phyloP scores from a whole-genome alignment of 1,140 invertebrate genomes.

The Drosophila yakuba region DNA sequence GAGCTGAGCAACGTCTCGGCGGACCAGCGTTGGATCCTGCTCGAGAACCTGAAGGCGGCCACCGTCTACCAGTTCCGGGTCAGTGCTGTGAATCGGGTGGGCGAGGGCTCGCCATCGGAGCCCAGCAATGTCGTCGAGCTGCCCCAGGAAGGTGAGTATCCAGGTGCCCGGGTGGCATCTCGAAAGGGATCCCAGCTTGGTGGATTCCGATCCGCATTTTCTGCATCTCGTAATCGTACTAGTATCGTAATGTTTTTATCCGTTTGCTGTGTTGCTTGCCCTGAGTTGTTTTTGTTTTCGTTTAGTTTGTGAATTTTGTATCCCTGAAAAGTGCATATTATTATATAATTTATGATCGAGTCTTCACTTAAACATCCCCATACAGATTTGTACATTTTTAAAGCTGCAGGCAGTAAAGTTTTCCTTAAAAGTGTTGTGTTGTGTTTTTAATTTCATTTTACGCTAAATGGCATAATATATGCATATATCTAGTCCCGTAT shows the following conservation, averaged over 20 bases:
- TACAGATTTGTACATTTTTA: background rate
- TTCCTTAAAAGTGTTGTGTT: background rate
- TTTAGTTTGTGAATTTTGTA: conserved; percentile 8
- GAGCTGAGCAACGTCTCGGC: conserved; percentile 94
- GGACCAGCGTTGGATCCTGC: conserved; percentile 90
- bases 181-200: background rate
- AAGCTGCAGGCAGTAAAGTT: background rate
- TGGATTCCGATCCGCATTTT: conserved; percentile 2
- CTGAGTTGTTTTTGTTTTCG: background rate
- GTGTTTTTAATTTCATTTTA: background rate
- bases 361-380: background rate
- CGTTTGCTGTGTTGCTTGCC: conserved; percentile 12
- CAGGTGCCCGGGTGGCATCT: no score
- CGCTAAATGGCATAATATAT: background rate
- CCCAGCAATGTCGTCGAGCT: conserved; percentile 94
- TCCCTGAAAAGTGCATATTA: background rate
- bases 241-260: conserved; percentile 6
- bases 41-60: conserved; percentile 96
- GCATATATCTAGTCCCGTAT: conserved; percentile 3
- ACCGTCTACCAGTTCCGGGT: conserved; percentile 98
- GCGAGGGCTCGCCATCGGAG: conserved; percentile 95
- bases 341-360: background rate
- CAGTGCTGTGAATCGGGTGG: conserved; percentile 97
- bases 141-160: conserved; percentile 95
- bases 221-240: conserved; percentile 3